These are phyloP conservation scores for Pleuronectes platessa DNA, from an alignment of 2,113 vertebrate genomes.

Conservation along the genomic window DNA sequence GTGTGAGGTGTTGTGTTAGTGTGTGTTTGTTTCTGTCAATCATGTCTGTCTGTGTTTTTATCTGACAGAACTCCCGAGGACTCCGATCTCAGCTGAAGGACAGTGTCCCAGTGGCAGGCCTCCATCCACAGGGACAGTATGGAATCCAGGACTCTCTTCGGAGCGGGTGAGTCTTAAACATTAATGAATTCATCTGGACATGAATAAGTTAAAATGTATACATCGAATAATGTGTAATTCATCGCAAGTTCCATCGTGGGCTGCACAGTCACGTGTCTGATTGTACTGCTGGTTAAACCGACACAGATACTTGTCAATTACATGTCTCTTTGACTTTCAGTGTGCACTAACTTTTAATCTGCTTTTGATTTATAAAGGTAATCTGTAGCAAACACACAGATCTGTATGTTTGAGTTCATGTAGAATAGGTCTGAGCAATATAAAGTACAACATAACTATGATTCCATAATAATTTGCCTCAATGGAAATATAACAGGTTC, in stretches of 20 bases:
- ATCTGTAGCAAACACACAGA: too few species aligned
- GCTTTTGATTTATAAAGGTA: too few species aligned
- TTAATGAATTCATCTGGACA: background rate
- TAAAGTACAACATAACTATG: too few species aligned
- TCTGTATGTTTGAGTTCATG: too few species aligned
- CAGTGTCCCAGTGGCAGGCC: slow-evolving; percentile 87
- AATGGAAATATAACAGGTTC: too few species aligned
- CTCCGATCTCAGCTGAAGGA: slow-evolving; percentile 89
- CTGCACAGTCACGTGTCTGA: too few species aligned
- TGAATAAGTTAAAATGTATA: background rate
- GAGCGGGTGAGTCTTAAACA: slow-evolving; percentile 82
- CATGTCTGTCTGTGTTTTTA: background rate
- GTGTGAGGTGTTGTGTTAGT: background rate
- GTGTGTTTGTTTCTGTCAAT: background rate
- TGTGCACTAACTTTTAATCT: too few species aligned
- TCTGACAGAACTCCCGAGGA: slow-evolving; percentile 88
- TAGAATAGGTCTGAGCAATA: too few species aligned
- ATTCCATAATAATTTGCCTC: too few species aligned
- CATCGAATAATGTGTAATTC: background rate
- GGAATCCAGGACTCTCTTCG: slow-evolving; percentile 90
- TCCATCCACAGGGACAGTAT: slow-evolving; percentile 86
- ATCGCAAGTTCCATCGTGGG: too few species aligned
- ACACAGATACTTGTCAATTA: background rate
- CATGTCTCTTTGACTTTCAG: background rate
- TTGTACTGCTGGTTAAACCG: background rate